Percentiles rank a stretch among this genome's conserved stretches.
Evolutionary conservation across 2,888 invertebrate species (phyloP).

Genomic region (Malachius bipustulatus): DNA sequence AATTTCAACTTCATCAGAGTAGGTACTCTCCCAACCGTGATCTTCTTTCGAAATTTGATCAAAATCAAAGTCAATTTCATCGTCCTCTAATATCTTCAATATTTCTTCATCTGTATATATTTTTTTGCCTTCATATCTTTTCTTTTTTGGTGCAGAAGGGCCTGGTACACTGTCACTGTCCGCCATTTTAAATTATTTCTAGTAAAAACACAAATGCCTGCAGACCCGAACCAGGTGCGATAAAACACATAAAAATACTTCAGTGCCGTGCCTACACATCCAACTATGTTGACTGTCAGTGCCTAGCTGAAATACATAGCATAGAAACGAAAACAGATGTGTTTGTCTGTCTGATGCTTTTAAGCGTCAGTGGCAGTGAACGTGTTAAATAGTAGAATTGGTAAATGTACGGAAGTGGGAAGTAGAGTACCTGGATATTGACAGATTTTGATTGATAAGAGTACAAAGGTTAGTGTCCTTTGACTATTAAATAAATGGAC

Average conservation of each 20-base stretch:
- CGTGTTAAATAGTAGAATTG: too few relatives aligned
- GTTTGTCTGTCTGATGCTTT: too few relatives aligned
- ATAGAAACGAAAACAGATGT: background rate
- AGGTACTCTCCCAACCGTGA: conserved; percentile 1
- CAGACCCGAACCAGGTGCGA: background rate
- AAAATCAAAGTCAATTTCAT: too few relatives aligned
- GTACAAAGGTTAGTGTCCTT: too few relatives aligned
- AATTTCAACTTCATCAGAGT: background rate
- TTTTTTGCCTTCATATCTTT: background rate
- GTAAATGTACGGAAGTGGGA: too few relatives aligned
- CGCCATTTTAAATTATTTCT: conserved; percentile 1
- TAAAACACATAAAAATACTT: conserved; percentile 1
- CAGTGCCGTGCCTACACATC: background rate
- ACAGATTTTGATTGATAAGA: too few relatives aligned
- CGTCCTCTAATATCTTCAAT: conserved; percentile 1
- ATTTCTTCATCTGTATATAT: background rate
- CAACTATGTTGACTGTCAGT: background rate
- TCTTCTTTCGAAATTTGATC: background rate
- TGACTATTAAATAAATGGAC: too few relatives aligned
- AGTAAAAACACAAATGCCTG: background rate
- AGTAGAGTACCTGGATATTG: too few relatives aligned
- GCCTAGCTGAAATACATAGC: background rate
- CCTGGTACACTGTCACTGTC: background rate
- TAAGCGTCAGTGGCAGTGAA: conserved; percentile 2
- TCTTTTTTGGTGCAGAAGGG: background rate